Conservation (phyloP, 2,888 invertebrate genomes). For the Diarsia rubi region DNA sequence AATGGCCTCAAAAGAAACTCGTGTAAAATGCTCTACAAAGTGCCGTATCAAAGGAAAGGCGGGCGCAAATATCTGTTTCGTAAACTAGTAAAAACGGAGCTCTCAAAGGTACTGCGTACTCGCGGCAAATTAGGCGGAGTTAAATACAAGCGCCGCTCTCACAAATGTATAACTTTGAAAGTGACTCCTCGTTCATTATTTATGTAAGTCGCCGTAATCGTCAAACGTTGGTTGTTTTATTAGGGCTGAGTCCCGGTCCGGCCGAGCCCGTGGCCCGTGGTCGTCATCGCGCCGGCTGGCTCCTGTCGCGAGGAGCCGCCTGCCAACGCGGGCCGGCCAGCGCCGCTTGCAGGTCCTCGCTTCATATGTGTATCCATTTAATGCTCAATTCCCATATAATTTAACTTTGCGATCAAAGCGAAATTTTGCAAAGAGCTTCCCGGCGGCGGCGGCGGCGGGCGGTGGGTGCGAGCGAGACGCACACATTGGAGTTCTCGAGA, state of each 20-base stretch:
- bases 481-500: constrained; percentile 88
- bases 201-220: constrained; percentile 88
- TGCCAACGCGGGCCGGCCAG: constrained; percentile 8
- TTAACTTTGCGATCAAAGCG: constrained; percentile 91
- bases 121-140: constrained; percentile 90
- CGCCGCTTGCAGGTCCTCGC: constrained; percentile 65
- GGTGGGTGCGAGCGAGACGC: constrained; percentile 87
- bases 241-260: constrained; percentile 77
- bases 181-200: constrained; percentile 88
- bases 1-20: constrained; percentile 91
- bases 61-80: constrained; percentile 91
- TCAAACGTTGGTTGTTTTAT: constrained; percentile 83
- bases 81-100: constrained; percentile 91
- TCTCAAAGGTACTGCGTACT: constrained; percentile 90
- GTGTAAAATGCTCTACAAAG: constrained; percentile 91
- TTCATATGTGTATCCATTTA: constrained; percentile 90
- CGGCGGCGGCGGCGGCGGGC: constrained; percentile 85
- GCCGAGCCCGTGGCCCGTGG: constrained; percentile 68
- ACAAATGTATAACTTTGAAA: constrained; percentile 88
- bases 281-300: constrained; percentile 51
- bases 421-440: constrained; percentile 91
- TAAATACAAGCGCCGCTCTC: constrained; percentile 89
- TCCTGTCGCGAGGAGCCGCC: constrained; percentile 14
- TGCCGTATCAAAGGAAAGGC: constrained; percentile 91
- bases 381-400: constrained; percentile 91